Percentiles rank a stretch among this genome's conserved stretches.
These are phyloP conservation scores for Thelaira solivaga DNA, from an alignment of 2,888 invertebrate species.

Conservation along the genomic window DNA sequence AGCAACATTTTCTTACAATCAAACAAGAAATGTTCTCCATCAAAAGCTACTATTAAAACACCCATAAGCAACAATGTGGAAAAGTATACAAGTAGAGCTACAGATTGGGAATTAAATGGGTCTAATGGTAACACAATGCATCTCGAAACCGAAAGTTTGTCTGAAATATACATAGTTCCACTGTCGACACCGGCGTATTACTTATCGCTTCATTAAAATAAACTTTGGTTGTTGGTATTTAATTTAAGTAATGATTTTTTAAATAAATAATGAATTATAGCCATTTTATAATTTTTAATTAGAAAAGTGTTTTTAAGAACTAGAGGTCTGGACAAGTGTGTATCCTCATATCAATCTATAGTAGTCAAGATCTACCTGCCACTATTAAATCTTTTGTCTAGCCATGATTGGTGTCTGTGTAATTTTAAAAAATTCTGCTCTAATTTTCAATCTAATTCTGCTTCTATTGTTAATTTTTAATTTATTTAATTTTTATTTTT, in stretches of 20 bases:
- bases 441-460: too few species aligned
- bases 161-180: constrained; percentile 41
- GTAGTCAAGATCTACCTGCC: too few species aligned
- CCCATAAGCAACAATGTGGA: constrained; percentile 15
- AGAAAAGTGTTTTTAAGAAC: too few species aligned
- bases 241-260: too few species aligned
- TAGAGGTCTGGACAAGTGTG: too few species aligned
- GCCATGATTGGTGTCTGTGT: too few species aligned
- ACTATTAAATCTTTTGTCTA: too few species aligned
- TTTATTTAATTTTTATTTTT: neutral
- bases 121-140: neutral
- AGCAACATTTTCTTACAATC: neutral
- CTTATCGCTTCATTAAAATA: constrained; percentile 10
- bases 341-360: too few species aligned
- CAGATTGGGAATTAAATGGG: neutral
- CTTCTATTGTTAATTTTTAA: neutral
- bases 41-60: constrained; percentile 38
- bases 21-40: constrained; percentile 29
- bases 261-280: too few species aligned
- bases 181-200: constrained; percentile 11
- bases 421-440: too few species aligned
- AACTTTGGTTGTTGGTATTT: neutral
- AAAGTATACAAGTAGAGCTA: neutral
- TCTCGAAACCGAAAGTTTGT: neutral
- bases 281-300: too few species aligned